These are phyloP conservation scores for Halocaridina rubra DNA, from an alignment of 2,888 invertebrate species.

Conservation along the genomic window DNA sequence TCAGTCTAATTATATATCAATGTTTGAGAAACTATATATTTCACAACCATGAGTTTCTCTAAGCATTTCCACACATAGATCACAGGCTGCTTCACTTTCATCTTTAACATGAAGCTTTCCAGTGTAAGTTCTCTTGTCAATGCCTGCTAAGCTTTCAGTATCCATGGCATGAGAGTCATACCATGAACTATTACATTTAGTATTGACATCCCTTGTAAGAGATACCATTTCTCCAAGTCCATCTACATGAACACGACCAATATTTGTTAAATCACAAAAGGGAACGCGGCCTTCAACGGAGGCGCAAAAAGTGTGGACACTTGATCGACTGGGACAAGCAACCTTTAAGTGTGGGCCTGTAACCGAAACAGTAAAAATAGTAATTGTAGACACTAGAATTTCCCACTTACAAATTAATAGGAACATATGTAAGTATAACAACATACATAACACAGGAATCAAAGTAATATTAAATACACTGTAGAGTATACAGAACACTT, in stretches of 20 bases:
- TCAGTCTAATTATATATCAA: not conserved
- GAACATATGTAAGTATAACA: too few relatives aligned
- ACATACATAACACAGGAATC: too few relatives aligned
- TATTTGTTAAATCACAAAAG: conserved; percentile 37
- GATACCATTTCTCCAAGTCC: not conserved
- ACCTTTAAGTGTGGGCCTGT: conserved; percentile 12
- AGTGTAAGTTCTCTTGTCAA: not conserved
- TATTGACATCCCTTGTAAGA: not conserved
- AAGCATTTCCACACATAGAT: conserved; percentile 35
- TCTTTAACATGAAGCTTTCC: not conserved
- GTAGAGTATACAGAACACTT: too few relatives aligned
- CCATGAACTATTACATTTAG: not conserved
- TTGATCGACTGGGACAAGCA: not conserved
- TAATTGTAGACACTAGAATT: too few relatives aligned
- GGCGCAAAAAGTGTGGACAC: conserved; percentile 2
- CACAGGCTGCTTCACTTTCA: not conserved
- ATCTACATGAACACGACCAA: not conserved
- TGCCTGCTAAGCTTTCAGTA: not conserved
- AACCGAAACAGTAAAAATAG: conserved; percentile 18
- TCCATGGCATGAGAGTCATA: not conserved
- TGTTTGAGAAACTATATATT: conserved; percentile 21
- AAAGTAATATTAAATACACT: too few relatives aligned
- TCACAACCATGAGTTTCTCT: conserved; percentile 49
- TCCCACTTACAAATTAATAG: too few relatives aligned
- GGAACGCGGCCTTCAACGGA: conserved; percentile 20